phyloP scores from a whole-genome alignment of 2,797 vertebrate species.

The Galaxias olidus region DNA sequence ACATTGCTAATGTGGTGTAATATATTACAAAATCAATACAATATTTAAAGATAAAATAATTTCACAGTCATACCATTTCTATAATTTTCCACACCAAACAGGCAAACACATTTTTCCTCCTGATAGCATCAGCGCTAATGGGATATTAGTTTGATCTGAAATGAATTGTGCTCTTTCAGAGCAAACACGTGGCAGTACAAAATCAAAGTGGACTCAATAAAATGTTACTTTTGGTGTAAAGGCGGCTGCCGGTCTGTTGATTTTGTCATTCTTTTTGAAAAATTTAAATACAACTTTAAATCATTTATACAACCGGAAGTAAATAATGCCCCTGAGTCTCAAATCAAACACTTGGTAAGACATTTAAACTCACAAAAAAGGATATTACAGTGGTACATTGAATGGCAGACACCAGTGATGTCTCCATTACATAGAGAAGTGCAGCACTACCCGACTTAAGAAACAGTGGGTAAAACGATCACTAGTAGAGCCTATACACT shows the following conservation, averaged over 20 bases:
- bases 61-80: slow-evolving; percentile 44
- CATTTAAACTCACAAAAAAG: too few species aligned
- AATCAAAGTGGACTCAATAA: slow-evolving; percentile 26
- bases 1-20: slow-evolving; percentile 45
- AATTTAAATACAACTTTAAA: slow-evolving; percentile 33
- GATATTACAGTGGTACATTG: too few species aligned
- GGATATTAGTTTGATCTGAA: slow-evolving; percentile 11
- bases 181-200: slow-evolving; percentile 17
- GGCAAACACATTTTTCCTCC: slow-evolving; percentile 8
- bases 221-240: slow-evolving; percentile 21
- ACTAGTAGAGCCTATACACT: too few species aligned
- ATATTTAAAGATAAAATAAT: slow-evolving; percentile 45
- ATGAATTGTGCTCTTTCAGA: slow-evolving; percentile 16
- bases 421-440: too few species aligned
- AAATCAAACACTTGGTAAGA: slow-evolving; percentile 48
- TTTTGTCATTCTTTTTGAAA: slow-evolving; percentile 46
- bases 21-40: slow-evolving; percentile 52
- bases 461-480: too few species aligned
- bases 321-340: slow-evolving; percentile 72
- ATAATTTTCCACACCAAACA: slow-evolving; percentile 48
- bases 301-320: slow-evolving; percentile 27
- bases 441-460: too few species aligned
- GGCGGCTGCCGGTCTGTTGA: slow-evolving; percentile 45
- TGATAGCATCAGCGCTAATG: slow-evolving; percentile 40
- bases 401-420: too few species aligned